Base-by-base conservation (phyloP, 2,888 invertebrate species). In the Diarsia dahlii region DNA sequence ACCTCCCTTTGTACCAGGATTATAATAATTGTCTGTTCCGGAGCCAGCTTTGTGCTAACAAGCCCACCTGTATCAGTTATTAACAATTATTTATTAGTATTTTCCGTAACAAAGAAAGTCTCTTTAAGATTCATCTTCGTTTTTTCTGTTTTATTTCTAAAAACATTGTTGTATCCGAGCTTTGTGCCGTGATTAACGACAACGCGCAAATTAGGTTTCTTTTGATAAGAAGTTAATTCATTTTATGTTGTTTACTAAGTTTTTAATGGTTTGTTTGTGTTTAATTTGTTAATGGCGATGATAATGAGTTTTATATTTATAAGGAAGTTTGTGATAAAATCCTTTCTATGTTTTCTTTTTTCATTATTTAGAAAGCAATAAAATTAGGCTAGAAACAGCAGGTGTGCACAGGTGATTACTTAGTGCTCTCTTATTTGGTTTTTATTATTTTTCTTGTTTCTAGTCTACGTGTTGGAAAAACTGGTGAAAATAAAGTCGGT, bases 1-100 rank as follows among this genome's bases (percentile, higher is more conserved):
- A 84, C 84, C 82, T 85, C 65, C 69, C 81, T 86, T 87, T 88
- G 82, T 86, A 81, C 74, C 71, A 81, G 78, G 82, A 88, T 87
- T 87, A 86, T 68, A 82, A 83, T 86, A 81, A 86, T 88, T 85
- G 85, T 84, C 76, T 80, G 68, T 71, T 73, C 71, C 75, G 65
- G 63, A 67, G 66, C 71, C 66, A 76, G 72, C 76, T 67, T 79
- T 80, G 78, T 78, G 68, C 66, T 54, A 45, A 52, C 73, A 75
- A 62, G 65, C 63, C 48, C 46, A 20, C 23, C 68, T 10, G 71
- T 81, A 77, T 71, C 60, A 58, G 50, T 65, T 78, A 82, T 80
- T 68, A 86, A 56, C 64, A 70, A 81, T 76, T 76, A 85, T 82
- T 78, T 82, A 78, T 78, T 71, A 78, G 65, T 72, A 65, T 79